Conservation (phyloP, 2,888 invertebrate genomes). For the Papilio gigon region DNA sequence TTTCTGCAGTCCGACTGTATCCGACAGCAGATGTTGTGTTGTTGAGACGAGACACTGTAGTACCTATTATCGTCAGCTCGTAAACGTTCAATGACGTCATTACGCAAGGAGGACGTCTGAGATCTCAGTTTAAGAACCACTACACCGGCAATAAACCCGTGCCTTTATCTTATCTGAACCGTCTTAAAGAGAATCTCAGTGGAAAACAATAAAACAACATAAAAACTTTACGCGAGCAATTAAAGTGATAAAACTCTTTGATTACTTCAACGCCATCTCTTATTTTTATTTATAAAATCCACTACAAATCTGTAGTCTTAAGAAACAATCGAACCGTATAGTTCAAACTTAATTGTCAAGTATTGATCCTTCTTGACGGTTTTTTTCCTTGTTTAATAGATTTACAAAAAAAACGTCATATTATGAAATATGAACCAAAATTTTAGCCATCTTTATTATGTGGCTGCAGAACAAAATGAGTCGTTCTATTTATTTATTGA, state of each 20-base stretch:
- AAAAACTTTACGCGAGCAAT: slow-evolving; percentile 6
- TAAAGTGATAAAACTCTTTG: slow-evolving; percentile 13
- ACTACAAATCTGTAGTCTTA: no score
- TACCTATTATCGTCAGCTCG: slow-evolving; percentile 52
- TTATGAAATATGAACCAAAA: no score
- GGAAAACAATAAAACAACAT: slow-evolving; percentile 9
- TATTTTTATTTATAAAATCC: neutral
- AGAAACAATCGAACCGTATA: no score
- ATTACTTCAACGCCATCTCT: neutral
- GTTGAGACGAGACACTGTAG: slow-evolving; percentile 48
- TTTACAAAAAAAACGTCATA: no score
- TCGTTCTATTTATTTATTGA: no score
- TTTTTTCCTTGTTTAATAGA: no score
- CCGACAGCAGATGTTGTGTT: slow-evolving; percentile 44
- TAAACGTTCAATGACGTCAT: slow-evolving; percentile 54
- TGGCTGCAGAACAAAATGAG: no score
- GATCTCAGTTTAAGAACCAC: slow-evolving; percentile 36
- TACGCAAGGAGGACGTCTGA: slow-evolving; percentile 42
- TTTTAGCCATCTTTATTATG: no score
- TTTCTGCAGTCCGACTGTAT: slow-evolving; percentile 41
- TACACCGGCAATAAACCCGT: slow-evolving; percentile 31
- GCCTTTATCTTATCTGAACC: slow-evolving; percentile 14
- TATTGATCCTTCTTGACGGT: no score
- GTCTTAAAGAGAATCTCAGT: slow-evolving; percentile 22
- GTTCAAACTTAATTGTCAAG: no score